A percentile compares a stretch with the other conserved stretches of the same genome.
These are phyloP conservation scores for Myiotriccus ornatus DNA, from an alignment of 2,797 vertebrate genomes.

Conservation along the genomic window DNA sequence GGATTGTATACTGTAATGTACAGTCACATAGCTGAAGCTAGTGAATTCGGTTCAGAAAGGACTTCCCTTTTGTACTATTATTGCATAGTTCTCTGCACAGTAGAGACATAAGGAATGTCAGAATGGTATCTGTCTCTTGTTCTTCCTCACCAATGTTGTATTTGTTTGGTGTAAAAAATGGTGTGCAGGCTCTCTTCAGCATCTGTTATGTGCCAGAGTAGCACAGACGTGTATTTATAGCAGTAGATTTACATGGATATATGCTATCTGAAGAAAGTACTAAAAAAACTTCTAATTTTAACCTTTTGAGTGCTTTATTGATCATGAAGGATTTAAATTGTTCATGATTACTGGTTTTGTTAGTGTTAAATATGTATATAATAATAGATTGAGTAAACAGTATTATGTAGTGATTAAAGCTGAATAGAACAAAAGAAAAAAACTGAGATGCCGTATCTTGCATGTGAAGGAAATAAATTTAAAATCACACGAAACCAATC, in stretches of 20 bases:
- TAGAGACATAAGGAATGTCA: neutral
- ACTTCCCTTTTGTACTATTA: neutral
- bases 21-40: neutral
- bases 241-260: neutral
- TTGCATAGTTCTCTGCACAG: neutral
- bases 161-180: neutral
- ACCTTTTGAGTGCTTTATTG: neutral
- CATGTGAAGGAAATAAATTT: neutral
- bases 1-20: neutral
- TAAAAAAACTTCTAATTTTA: neutral
- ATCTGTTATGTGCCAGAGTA: neutral
- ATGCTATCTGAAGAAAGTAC: neutral
- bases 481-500: neutral
- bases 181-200: neutral
- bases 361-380: neutral
- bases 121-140: neutral
- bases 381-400: neutral
- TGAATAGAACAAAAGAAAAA: neutral
- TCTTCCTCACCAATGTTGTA: neutral
- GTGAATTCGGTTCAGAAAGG: neutral
- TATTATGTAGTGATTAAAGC: neutral
- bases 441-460: neutral
- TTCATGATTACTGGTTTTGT: neutral
- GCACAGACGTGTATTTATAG: neutral
- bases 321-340: neutral